A percentile compares a stretch with the other conserved stretches of the same genome.
These are phyloP conservation scores for Corynorhinus townsendii DNA, from an alignment of 2,113 vertebrate species.

Conservation along the genomic window DNA sequence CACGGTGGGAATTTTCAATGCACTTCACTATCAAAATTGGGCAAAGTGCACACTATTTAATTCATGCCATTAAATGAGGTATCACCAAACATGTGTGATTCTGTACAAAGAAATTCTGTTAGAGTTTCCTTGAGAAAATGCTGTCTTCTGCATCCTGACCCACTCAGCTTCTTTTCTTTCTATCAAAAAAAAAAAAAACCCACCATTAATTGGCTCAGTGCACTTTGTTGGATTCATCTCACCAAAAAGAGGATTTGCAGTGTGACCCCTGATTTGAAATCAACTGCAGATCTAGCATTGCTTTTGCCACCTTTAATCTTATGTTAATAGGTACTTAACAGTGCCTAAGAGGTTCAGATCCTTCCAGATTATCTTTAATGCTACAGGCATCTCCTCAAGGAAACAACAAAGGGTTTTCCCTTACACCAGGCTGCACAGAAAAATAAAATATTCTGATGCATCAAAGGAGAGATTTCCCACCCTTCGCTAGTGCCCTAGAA, in stretches of 20 bases:
- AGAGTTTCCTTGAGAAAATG: background rate
- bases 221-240: background rate
- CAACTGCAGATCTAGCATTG: background rate
- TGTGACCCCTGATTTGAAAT: constrained; percentile 8
- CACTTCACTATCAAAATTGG: background rate
- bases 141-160: background rate
- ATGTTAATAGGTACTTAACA: constrained; percentile 38
- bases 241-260: background rate
- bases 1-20: background rate
- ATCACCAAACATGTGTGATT: background rate
- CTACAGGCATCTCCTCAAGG: background rate
- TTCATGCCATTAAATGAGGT: background rate
- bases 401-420: background rate
- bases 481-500: background rate
- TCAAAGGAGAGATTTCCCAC: background rate
- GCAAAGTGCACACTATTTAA: background rate
- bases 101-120: background rate
- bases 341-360: constrained; percentile 24
- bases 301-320: constrained; percentile 24
- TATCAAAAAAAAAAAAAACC: background rate
- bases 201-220: background rate
- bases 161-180: background rate
- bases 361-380: constrained; percentile 40
- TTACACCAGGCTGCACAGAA: background rate
- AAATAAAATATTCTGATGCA: background rate